Conservation (phyloP, 2,888 invertebrate genomes). For the Laothoe populi region DNA sequence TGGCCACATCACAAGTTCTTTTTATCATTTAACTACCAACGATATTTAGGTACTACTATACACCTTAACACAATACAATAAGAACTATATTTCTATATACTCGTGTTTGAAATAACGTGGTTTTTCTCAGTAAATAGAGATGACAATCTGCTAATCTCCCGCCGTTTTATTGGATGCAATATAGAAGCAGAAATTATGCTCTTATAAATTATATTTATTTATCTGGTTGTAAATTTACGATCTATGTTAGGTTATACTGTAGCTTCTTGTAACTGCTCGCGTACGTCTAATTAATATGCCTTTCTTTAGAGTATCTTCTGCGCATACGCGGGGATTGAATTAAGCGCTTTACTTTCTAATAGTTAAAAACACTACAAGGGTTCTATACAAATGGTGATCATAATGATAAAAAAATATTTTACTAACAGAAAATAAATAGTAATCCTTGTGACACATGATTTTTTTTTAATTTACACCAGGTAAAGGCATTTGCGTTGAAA, state of each 20-base stretch:
- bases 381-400: too few relatives aligned
- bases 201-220: conserved; percentile 45
- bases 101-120: conserved; percentile 43
- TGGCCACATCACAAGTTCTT: conserved; percentile 60
- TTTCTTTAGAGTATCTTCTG: background rate
- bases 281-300: conserved; percentile 1
- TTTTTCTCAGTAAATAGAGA: conserved; percentile 52
- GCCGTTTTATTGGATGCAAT: conserved; percentile 63
- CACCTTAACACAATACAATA: conserved; percentile 31
- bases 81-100: conserved; percentile 38
- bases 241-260: conserved; percentile 26
- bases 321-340: background rate
- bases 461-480: too few relatives aligned
- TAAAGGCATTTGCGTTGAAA: too few relatives aligned
- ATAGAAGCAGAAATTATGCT: conserved; percentile 44
- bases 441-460: too few relatives aligned
- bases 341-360: too few relatives aligned
- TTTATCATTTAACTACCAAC: conserved; percentile 41
- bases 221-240: conserved; percentile 23
- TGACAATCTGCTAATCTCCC: conserved; percentile 67
- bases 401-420: too few relatives aligned
- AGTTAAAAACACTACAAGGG: too few relatives aligned
- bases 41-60: conserved; percentile 29
- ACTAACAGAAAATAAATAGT: too few relatives aligned
- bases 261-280: background rate